Evolutionary conservation across 37 sponge, comb jelly and placozoan genomes (phyloP).

Genomic region (Cladorhizidae sp.): DNA sequence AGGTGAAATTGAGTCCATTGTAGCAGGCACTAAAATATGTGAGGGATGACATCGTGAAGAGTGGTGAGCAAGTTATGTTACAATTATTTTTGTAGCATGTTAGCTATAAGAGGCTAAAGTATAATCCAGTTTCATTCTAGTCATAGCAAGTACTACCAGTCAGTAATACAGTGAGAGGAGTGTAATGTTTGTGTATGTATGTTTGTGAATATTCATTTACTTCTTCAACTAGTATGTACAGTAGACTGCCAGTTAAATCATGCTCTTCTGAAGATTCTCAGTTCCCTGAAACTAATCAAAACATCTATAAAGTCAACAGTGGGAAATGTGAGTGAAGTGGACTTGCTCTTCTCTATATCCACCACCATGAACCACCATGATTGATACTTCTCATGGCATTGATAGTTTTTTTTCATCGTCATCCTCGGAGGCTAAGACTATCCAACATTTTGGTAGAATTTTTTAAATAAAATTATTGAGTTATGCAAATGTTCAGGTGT

Average conservation of each 20-base stretch:
- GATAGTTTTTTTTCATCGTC: conserved; percentile 43
- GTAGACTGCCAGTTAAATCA: conserved; percentile 29
- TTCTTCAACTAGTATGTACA: conserved; percentile 36
- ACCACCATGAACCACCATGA: conserved; percentile 16
- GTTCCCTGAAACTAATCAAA: conserved; percentile 44
- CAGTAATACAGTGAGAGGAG: too few relatives aligned
- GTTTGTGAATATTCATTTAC: conserved; percentile 5
- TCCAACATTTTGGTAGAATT: not conserved
- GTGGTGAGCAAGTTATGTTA: not conserved
- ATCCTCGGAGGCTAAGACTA: conserved; percentile 2
- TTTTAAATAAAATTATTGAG: too few relatives aligned
- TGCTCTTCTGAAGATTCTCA: conserved; percentile 47
- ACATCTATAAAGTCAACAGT: conserved; percentile 9
- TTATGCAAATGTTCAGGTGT: too few relatives aligned
- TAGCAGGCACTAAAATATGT: too few relatives aligned
- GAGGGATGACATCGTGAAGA: conserved; percentile 1
- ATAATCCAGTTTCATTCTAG: too few relatives aligned
- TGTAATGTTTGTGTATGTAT: too few relatives aligned
- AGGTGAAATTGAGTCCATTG: too few relatives aligned
- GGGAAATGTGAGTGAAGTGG: conserved; percentile 1
- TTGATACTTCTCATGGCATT: conserved; percentile 15
- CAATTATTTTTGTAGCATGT: not conserved
- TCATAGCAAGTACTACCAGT: too few relatives aligned
- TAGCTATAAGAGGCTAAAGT: not conserved
- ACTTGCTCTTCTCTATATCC: conserved; percentile 25